Evolutionary conservation across 2,888 invertebrate species (phyloP), one percentile per base, ranked within the genome.

Genomic region (Archips crataeganus): DNA sequence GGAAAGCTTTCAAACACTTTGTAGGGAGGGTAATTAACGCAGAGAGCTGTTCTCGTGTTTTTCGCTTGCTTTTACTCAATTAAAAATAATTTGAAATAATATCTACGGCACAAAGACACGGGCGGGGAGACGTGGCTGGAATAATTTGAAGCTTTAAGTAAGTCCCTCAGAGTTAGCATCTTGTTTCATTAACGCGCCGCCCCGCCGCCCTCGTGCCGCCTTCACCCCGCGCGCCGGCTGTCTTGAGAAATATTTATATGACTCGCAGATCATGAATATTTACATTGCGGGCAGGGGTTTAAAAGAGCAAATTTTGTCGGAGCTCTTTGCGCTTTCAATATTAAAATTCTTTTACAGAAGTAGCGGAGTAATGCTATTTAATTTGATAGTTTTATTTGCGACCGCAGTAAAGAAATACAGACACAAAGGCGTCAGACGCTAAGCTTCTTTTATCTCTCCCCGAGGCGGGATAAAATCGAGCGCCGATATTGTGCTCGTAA

Each of bases 61-160:
- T 89, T 88, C 86, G 86, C 83, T 88, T 88, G 90, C 90, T 89
- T 90, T 89, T 90, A 88, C 86, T 88, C 90, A 92, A 92, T 92
- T 92, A 92, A 92, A 92, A 92, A 92, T 92, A 91, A 93, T 92
- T 90, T 90, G 85, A 88, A 92, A 90, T 92, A 91, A 92, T 91
- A 90, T 88, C 87, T 77, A 78, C 83, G 84, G 84, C 84, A 86
- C 86, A 88, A 88, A 89, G 90, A 86, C 85, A 82, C 78, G 80
- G 79, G 79, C 77, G 73, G 82, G 78, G 85, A 49, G 68, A 87
- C 86, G 90, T 83, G 85, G 77, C 83, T 79, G 82, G 90, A 90
- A 91, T 93, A 90, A 91, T 90, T 92, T 87, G 79, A 83, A 86
- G 86, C 85, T 85, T 81, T 80, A 81, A 83, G 82, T 81, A 82